These are phyloP conservation scores for Polydesmus complanatus DNA, from an alignment of 2,888 invertebrate genomes.

Conservation along the genomic window DNA sequence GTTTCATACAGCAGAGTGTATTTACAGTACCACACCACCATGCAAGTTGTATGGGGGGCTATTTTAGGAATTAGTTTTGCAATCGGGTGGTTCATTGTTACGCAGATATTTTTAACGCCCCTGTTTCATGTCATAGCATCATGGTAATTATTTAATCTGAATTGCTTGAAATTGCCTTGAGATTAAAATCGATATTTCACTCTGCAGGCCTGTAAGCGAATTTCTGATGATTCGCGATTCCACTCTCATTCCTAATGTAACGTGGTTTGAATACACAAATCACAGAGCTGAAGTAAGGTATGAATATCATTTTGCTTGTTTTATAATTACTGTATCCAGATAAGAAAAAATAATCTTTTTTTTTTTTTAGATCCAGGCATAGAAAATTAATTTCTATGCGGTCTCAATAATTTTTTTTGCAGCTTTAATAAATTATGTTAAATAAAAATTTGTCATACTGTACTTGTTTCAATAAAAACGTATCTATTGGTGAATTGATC, in stretches of 20 bases:
- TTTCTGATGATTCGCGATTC: slow-evolving; percentile 73
- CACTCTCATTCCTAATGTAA: slow-evolving; percentile 75
- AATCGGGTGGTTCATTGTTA: slow-evolving; percentile 63
- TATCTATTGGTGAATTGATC: too few species aligned
- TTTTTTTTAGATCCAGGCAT: slow-evolving; percentile 47
- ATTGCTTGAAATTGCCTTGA: too few species aligned
- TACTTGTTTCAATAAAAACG: too few species aligned
- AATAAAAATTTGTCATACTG: too few species aligned
- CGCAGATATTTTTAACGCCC: slow-evolving; percentile 66
- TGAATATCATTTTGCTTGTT: neutral
- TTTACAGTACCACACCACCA: slow-evolving; percentile 67
- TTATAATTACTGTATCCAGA: neutral
- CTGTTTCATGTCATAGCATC: slow-evolving; percentile 70
- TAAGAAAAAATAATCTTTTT: neutral
- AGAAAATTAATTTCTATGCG: slow-evolving; percentile 64
- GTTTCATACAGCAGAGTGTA: slow-evolving; percentile 46
- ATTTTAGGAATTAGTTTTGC: slow-evolving; percentile 59
- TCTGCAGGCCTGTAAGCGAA: slow-evolving; percentile 76
- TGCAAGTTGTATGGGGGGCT: slow-evolving; percentile 67
- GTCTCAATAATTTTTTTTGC: slow-evolving; percentile 21
- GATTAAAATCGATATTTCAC: too few species aligned
- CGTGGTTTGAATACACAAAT: slow-evolving; percentile 87
- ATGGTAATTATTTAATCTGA: slow-evolving; percentile 58
- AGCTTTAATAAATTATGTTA: too few species aligned
- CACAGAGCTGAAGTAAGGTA: slow-evolving; percentile 59